Base-by-base conservation (phyloP, 2,888 invertebrate genomes). In the Leptogaster cylindrica region DNA sequence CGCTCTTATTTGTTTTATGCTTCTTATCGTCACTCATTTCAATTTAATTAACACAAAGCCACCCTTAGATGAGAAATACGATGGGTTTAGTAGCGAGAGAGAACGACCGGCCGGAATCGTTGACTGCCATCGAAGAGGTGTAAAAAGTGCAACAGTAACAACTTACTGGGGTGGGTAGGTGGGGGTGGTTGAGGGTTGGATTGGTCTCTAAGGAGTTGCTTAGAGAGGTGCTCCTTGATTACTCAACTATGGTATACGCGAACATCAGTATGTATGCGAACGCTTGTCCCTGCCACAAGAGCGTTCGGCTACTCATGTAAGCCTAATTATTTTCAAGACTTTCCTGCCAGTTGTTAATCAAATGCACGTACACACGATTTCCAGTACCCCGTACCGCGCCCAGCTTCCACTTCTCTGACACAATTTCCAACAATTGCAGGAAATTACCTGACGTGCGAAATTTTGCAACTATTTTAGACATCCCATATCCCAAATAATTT, bases 21-120 rank as follows among this genome's bases (percentile, higher is more conserved):
- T 69, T 55, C 64, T 69, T 69, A 69, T 67, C 69, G 61, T 61
- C 67, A 65, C 67, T 69, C 67, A 61, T 69, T 67, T 67, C 65
- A 67, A 69, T 69, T 69, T 69, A 69, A 69, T 69, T 69, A 69
- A 69, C 69, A 67, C 69, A 69, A 69, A 69, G 51, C 48, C 51
- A 41, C 33, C 12, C n/a, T n/a, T n/a, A n/a, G n/a, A n/a, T n/a
- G n/a, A n/a, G n/a, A n/a, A n/a, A n/a, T n/a, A n/a, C n/a, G n/a
- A n/a, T n/a, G n/a, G n/a, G n/a, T n/a, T n/a, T n/a, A n/a, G n/a
- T n/a, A n/a, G 27, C 25, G 25, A 28, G 27, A 16, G 27, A 12
- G 46, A 20, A 18, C 10, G 28, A 10, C 27, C 44, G 44, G 46
- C 23, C 25, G 20, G 18, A 3, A 18, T 39, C 16, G 14, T 16